A percentile compares a stretch with the other conserved stretches of the same genome.
Conservation (phyloP, 2,113 vertebrate species). For the Scartelaos histophorus region DNA sequence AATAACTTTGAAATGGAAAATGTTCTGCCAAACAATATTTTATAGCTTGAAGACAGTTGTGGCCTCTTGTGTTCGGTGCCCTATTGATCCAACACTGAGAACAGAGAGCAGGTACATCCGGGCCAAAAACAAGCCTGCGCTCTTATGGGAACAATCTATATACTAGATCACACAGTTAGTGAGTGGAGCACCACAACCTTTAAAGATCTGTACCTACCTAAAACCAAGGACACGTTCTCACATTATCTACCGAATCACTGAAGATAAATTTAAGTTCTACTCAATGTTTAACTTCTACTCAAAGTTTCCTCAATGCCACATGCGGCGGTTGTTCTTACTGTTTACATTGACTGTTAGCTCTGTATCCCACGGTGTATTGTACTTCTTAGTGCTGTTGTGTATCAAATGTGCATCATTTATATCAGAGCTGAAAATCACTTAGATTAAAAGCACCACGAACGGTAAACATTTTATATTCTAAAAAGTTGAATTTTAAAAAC, state of each 20-base stretch:
- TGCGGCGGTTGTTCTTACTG: not conserved
- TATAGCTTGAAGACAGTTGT: slow-evolving; percentile 46
- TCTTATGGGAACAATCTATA: slow-evolving; percentile 71
- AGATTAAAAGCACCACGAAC: not conserved
- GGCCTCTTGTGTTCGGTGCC: slow-evolving; percentile 35
- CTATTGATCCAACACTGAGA: slow-evolving; percentile 62
- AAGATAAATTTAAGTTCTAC: too few relatives aligned
- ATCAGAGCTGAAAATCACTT: not conserved
- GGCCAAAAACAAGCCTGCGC: slow-evolving; percentile 35
- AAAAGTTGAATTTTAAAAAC: not conserved
- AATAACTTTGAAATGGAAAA: not conserved
- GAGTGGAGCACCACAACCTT: slow-evolving; percentile 15
- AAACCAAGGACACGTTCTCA: not conserved
- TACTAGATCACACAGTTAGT: slow-evolving; percentile 35
- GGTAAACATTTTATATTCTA: not conserved
- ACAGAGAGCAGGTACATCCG: slow-evolving; percentile 34
- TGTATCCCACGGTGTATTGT: too few relatives aligned
- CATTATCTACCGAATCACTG: too few relatives aligned
- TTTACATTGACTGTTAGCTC: not conserved
- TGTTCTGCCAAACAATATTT: not conserved
- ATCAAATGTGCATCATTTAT: not conserved
- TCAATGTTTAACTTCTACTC: too few relatives aligned
- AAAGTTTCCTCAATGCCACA: too few relatives aligned
- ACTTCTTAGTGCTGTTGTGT: not conserved
- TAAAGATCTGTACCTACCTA: not conserved